These are phyloP conservation scores for Isaurus tuberculatus DNA, from an alignment of 92 coral and sea anemone genomes.

Conservation along the genomic window DNA sequence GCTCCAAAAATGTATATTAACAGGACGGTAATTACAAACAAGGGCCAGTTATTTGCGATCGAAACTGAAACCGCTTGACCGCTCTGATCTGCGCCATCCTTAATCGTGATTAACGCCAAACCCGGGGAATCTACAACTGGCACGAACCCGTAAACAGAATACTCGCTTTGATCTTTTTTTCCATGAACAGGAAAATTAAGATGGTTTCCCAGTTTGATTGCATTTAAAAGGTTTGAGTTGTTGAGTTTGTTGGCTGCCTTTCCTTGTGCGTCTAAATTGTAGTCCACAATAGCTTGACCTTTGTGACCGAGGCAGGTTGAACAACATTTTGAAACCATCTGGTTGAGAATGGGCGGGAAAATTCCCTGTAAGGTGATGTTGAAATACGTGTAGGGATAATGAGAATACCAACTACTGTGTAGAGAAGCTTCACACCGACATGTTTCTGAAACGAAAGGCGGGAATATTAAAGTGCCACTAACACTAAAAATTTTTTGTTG, in stretches of 20 bases:
- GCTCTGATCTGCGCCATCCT: conserved; percentile 52
- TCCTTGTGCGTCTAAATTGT: conserved; percentile 47
- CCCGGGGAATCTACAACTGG: conserved; percentile 79
- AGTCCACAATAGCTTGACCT: conserved; percentile 57
- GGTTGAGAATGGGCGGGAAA: conserved; percentile 74
- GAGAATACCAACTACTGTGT: conserved; percentile 69
- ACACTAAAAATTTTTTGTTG: no score
- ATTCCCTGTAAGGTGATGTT: conserved; percentile 54
- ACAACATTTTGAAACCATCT: conserved; percentile 68
- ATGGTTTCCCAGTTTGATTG: conserved; percentile 59
- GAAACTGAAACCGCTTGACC: conserved; percentile 56
- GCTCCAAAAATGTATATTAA: conserved; percentile 64
- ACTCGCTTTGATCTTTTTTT: conserved; percentile 58
- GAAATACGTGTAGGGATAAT: conserved; percentile 70
- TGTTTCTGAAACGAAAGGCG: conserved; percentile 62
- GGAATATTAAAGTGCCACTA: not conserved
- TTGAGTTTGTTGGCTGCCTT: conserved; percentile 29
- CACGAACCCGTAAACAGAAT: conserved; percentile 65
- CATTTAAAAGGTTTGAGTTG: conserved; percentile 29
- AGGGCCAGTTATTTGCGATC: conserved; percentile 46
- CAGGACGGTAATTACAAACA: conserved; percentile 46
- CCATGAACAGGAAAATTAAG: conserved; percentile 84
- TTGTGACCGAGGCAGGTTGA: conserved; percentile 68
- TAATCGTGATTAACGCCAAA: conserved; percentile 68
- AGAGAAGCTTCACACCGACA: conserved; percentile 75